Percentiles rank a stretch among this genome's conserved stretches.
Conservation (phyloP, 2,113 vertebrate species). For the Neomonachus schauinslandi region DNA sequence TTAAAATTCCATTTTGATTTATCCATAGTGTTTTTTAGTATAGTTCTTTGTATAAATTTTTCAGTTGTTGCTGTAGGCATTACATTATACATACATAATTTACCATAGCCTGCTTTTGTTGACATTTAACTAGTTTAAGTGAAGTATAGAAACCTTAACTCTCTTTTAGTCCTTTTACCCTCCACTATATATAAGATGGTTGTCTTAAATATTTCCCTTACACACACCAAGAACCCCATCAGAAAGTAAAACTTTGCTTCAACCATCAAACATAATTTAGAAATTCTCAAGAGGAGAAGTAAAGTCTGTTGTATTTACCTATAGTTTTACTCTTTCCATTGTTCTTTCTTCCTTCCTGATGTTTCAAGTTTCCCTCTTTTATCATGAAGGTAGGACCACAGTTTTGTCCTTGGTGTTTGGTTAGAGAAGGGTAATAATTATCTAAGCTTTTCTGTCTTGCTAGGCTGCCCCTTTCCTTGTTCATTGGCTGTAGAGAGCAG, state of each 20-base stretch:
- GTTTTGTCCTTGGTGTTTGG: background rate
- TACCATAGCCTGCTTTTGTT: background rate
- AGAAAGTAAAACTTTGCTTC: background rate
- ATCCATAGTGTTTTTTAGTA: background rate
- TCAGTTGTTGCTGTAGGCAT: background rate
- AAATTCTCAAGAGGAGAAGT: background rate
- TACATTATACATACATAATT: background rate
- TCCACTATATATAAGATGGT: background rate
- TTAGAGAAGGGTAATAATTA: background rate
- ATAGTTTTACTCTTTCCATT: background rate
- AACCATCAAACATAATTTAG: background rate
- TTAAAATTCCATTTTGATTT: conserved; percentile 21
- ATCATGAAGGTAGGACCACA: background rate
- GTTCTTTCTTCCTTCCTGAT: background rate
- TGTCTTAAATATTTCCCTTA: background rate
- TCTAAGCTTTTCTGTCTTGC: background rate
- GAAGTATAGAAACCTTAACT: background rate
- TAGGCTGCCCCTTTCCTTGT: background rate
- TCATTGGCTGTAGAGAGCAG: background rate
- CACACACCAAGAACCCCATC: background rate
- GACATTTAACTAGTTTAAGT: background rate
- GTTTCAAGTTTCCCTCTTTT: background rate
- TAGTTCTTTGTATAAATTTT: background rate
- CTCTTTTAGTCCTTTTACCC: background rate
- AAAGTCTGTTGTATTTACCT: background rate